Evolutionary conservation across 2,888 invertebrate species (phyloP), one percentile per base, ranked within the genome.

Genomic region (Corbicula japonica): DNA sequence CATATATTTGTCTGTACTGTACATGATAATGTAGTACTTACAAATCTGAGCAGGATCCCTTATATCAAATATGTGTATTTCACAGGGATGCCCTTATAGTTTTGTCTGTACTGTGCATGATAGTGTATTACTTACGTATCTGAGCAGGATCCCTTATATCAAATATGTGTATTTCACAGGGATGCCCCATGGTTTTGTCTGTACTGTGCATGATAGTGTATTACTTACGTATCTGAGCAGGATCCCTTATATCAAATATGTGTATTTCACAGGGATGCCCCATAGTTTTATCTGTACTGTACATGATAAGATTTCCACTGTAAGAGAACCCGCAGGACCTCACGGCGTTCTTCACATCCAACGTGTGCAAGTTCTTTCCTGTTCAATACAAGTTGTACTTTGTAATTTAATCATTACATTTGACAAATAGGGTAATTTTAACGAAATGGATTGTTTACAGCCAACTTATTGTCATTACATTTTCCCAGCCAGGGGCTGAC

Each of bases 131-230:
- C 91, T 87, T 82, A 93, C 92, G 85, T 85, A 94, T 92, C 79
- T 94, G 94, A 50, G 87, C 80, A 2, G 89, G 76, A 83, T 95
- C 94, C 48, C 94, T 89, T 21, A 94, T 90, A 90, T 95, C 95
- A 73, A 94, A 94, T 56, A 99, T 95, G 89, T 96, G 96, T 86
- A 99, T 96, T 94, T 98, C 98, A 92, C 98, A 98, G 70, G 96
- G 96, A 87, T 97, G 96, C 83, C 97, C 96, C 96, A 98, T 97
- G 79, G 98, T 96, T 92, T 96, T 97, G 92, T 98, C 98, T 28
- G 98, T 99, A 1, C 98, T 96, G 93, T 97, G 98, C 26, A 97
- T 97, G 54, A 98, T n/a, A n/a, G n/a, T n/a, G n/a, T n/a, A n/a
- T n/a, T n/a, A 21, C 91, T 87, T 82, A 93, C 92, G 85, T 85